Evolutionary conservation across 1,140 invertebrate genomes (phyloP), one percentile per base, ranked within the genome.

Genomic region (Neotoxoptera formosana): DNA sequence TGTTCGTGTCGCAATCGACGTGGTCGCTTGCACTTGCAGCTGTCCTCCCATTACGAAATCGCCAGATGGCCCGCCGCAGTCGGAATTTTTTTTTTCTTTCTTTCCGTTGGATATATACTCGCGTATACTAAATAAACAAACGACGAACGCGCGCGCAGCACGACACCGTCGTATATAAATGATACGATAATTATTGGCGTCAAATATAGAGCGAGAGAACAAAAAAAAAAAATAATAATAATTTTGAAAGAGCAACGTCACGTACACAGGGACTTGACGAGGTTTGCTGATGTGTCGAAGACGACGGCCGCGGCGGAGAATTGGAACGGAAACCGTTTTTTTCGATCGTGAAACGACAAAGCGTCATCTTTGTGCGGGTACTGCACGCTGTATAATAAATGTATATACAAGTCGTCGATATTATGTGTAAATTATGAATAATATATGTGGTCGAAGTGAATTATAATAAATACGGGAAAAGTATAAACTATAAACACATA

Each of bases 51-150:
- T 81, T 76, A 92, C 76, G 91, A 92, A 92, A 81, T 34, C 48
- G 48, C 91, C 91, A 92, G 91, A 92, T 92, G 91, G 60, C 91
- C 91, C 45, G n/a, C n/a, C n/a, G n/a, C n/a, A 8, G 8, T 17
- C n/a, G 23, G 67, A 51, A 51, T 76, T 76, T 47, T 47, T 41
- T 41, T 20, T 45, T 34, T 67, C 34, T 51, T 88, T 34, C 17
- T 51, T 88, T 51, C 20, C 17, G 17, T 88, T 88, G 47, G n/a
- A n/a, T n/a, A n/a, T n/a, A 45, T 41, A 41, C 41, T 25, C 8
- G 23, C 21, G 83, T 41, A 23, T 41, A 41, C 25, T 84, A 84
- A 41, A 84, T 45, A 84, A 84, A 84, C 83, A 36, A 83, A 36
- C 34, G 2, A 34, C 20, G 14, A 36, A 83, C 21, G 34, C 34